phyloP scores from a whole-genome alignment of 1,140 invertebrate species.

The Procambarus clarkii region DNA sequence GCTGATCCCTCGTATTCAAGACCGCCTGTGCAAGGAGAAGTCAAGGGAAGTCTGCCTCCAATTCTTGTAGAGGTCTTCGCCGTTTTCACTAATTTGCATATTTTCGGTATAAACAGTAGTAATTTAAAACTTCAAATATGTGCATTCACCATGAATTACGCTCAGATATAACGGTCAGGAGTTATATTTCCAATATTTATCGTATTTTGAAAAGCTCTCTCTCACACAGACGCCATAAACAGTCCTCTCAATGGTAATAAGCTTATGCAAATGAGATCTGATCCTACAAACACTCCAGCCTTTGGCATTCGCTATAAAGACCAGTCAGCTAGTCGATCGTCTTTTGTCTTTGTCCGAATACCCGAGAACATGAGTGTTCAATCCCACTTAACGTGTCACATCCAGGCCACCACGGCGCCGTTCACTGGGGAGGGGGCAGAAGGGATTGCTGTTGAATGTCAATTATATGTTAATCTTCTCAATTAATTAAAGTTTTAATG shows the following conservation, averaged over 20 bases:
- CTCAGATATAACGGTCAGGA: too few species aligned
- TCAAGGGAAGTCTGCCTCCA: neutral
- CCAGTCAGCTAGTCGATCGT: conserved; percentile 7
- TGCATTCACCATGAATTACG: too few species aligned
- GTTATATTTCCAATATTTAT: too few species aligned
- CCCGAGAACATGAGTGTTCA: neutral
- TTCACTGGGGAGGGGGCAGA: too few species aligned
- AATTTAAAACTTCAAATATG: too few species aligned
- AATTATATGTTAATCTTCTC: neutral
- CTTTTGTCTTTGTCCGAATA: conserved; percentile 17
- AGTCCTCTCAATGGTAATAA: conserved; percentile 52
- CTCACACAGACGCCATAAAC: conserved; percentile 47
- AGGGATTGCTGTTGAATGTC: neutral
- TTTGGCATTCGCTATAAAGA: neutral
- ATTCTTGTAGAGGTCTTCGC: neutral
- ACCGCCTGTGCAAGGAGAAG: too few species aligned
- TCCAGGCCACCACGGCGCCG: neutral
- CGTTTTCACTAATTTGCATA: too few species aligned
- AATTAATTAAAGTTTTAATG: neutral
- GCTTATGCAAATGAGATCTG: conserved; percentile 45
- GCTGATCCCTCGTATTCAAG: too few species aligned
- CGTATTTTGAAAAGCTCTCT: neutral
- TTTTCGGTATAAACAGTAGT: too few species aligned
- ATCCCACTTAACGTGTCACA: neutral
- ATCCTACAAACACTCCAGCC: conserved; percentile 47